Conservation (phyloP, 2,113 vertebrate genomes). For the Brienomyrus brachyistius region DNA sequence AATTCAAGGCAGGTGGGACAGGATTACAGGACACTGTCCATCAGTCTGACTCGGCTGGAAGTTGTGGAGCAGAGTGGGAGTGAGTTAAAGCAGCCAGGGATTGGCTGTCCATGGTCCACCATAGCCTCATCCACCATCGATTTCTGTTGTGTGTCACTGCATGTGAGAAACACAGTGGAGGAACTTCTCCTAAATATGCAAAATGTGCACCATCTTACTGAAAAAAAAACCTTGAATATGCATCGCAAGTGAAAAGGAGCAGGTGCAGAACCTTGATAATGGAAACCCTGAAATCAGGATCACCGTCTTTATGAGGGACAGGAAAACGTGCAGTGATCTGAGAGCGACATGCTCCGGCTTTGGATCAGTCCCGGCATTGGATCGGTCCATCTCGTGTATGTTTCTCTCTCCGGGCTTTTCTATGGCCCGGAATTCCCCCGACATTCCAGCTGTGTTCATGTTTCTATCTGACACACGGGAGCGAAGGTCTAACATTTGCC, state of each 20-base stretch:
- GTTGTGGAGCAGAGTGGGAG: background rate
- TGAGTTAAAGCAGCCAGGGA: background rate
- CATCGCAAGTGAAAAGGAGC: background rate
- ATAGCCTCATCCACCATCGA: no score
- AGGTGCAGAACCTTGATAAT: background rate
- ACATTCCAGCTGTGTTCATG: background rate
- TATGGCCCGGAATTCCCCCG: background rate
- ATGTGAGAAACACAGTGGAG: background rate
- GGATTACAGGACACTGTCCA: background rate
- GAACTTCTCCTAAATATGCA: background rate
- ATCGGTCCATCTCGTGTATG: background rate
- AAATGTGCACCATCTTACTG: background rate
- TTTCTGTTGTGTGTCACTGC: background rate
- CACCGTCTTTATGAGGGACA: background rate
- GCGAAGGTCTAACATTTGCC: constrained; percentile 31
- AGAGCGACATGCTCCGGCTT: background rate
- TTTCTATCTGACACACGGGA: background rate
- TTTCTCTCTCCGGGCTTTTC: background rate
- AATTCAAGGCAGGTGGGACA: background rate
- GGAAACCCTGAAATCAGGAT: background rate
- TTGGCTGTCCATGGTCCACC: background rate
- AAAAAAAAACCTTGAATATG: background rate
- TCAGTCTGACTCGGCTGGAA: background rate
- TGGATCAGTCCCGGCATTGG: no score
- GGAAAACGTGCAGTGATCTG: background rate